phyloP scores from a whole-genome alignment of 1,140 invertebrate species.

The Achroia grisella region DNA sequence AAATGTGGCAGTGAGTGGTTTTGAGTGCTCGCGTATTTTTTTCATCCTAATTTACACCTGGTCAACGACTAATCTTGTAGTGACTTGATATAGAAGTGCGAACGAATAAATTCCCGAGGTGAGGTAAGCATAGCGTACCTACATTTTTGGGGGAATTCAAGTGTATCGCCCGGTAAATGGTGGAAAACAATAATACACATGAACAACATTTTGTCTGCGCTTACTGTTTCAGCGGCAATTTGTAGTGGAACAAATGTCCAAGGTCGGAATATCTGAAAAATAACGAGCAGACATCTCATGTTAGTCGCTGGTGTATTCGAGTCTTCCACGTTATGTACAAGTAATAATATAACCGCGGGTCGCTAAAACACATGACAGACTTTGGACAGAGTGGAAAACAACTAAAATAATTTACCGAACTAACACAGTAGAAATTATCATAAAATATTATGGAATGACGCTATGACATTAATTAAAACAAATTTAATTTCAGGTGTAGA shows the following conservation, averaged over 20 bases:
- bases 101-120: background rate
- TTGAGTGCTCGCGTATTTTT: slow-evolving; percentile 39
- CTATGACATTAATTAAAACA: too few species aligned
- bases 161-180: slow-evolving; percentile 51
- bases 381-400: too few species aligned
- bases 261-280: slow-evolving; percentile 71
- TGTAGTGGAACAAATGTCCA: slow-evolving; percentile 70
- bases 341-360: too few species aligned
- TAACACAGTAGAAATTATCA: too few species aligned
- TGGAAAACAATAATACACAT: slow-evolving; percentile 64
- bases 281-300: slow-evolving; percentile 61
- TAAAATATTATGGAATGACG: too few species aligned
- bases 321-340: slow-evolving; percentile 17
- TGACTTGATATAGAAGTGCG: slow-evolving; percentile 1
- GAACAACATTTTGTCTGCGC: slow-evolving; percentile 63
- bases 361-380: too few species aligned
- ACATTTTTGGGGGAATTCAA: slow-evolving; percentile 15
- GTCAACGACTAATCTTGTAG: slow-evolving; percentile 23
- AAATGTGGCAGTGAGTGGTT: slow-evolving; percentile 40
- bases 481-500: too few species aligned
- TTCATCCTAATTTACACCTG: slow-evolving; percentile 16
- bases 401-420: too few species aligned
- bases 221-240: slow-evolving; percentile 70
- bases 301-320: slow-evolving; percentile 52
- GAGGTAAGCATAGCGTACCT: slow-evolving; percentile 1